Evolutionary conservation across 2,797 vertebrate genomes (phyloP).

Genomic region (Luscinia luscinia): DNA sequence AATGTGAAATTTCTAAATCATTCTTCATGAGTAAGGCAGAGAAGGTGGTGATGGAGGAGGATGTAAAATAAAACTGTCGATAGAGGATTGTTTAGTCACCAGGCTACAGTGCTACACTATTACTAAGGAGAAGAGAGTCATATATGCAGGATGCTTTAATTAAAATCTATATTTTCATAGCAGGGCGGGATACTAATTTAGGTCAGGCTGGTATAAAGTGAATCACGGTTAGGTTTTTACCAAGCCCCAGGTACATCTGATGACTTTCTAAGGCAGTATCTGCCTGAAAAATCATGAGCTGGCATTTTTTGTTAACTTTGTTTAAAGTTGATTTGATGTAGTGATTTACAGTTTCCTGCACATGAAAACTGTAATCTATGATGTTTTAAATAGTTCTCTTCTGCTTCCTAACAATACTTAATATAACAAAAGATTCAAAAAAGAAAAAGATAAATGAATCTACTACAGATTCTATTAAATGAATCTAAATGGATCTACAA

Average conservation of each 20-base stretch:
- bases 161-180: not conserved
- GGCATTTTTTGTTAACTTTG: not conserved
- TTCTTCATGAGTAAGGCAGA: not conserved
- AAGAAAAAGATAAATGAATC: not conserved
- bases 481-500: too few relatives aligned
- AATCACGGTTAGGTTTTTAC: not conserved
- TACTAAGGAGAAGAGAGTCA: slow-evolving; percentile 10
- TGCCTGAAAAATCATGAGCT: not conserved
- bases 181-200: not conserved
- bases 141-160: not conserved
- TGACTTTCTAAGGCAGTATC: not conserved
- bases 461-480: too few relatives aligned
- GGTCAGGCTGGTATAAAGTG: not conserved
- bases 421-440: not conserved
- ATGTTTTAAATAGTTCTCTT: not conserved
- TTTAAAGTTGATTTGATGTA: not conserved
- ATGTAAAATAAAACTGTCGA: not conserved
- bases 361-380: not conserved
- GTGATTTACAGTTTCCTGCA: not conserved
- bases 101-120: not conserved
- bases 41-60: not conserved
- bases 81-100: not conserved
- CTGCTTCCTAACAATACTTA: not conserved
- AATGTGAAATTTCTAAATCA: not conserved
- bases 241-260: not conserved